Evolutionary conservation across 1,140 invertebrate genomes (phyloP), one percentile per base, ranked within the genome.

Genomic region (Drosophila tani): DNA sequence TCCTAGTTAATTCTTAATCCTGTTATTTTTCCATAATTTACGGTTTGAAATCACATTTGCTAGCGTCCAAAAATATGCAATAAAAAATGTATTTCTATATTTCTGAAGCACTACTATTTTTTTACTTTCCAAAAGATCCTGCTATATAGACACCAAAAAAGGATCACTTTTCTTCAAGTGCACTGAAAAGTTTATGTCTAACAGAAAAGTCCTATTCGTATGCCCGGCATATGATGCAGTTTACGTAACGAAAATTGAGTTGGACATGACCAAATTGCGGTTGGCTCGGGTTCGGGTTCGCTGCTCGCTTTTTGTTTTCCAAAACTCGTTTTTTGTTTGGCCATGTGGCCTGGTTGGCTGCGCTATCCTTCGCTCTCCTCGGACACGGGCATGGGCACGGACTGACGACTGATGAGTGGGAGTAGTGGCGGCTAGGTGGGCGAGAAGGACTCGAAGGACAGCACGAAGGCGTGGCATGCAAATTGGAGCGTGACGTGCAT

Each of bases 221-320:
- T 53, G 50, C 57, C 49, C 53, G 60, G 68, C 83, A 88, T 87
- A 88, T 83, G 83, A 81, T 87, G 84, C 83, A 87, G 81, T 87
- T 87, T 87, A 84, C 83, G 84, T 87, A 88, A 83, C 83, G 80
- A 88, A 87, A 87, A 87, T 87, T 87, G 84, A 87, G 83, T 87
- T 87, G 84, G 81, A 87, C 83, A 88, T 87, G 83, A 83, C 79
- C 83, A 81, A 87, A 87, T 88, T 87, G 84, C 73, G 83, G 83
- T 88, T 88, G 79, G 83, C 55, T 75, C 67, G 82, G 45, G 63
- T 60, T 75, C 67, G 82, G 45, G 63, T 60, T 80, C 55, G 64
- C 43, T 74, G 50, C 35, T 51, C 32, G 29, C 29, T 71, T 65
- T 66, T 21, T 60, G 45, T 60, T 66, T 46, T 29, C 15, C 47